Base-by-base conservation (phyloP, 2,797 vertebrate species). In the Sebastes wilsoni region DNA sequence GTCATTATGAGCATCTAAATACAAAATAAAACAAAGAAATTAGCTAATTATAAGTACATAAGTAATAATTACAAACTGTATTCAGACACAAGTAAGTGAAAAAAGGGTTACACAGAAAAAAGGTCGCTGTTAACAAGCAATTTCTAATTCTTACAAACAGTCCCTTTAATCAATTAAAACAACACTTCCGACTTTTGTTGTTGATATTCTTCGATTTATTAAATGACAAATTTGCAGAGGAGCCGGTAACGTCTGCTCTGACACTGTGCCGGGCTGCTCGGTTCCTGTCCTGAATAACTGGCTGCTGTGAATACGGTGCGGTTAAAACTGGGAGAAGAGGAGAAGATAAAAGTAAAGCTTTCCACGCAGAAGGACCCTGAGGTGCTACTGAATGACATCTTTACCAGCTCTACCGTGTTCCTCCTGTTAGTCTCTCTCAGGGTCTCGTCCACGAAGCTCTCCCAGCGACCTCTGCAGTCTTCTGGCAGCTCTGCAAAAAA, bases 391-490 rank as follows among this genome's bases (percentile, higher is more conserved):
- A 34, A 22, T 2, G 46, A 28, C 1, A 1, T 66, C 96, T 96
- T 96, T 92, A 99, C 98, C 97, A 99, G 90, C 83, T 99, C 98
- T 27, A 99, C 97, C 0, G 98, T 98, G 78, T 99, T 99, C 77
- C 95, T 97, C 87, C 97, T 95, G 94, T 99, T 99, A 0, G 98
- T 98, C 89, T 99, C 98, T 1, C 93, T 95, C 89, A 99, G 93
- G 0, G 98, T 98, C 93, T 98, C 97, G 18, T 97, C 97, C 71
- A 99, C 98, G 1, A 99, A 99, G 60, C 96, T 98, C 90, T 99
- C 98, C 98, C 98, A 99, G 66, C 98, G 97, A 52, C 98, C 98
- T 79, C 97, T 95, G 91, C 97, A 99, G 80, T 99, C 98, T 36
- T 97, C 98, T 0, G 98, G 97, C 34, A 99, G 96, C 85, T 98